Evolutionary conservation across 2,113 vertebrate genomes (phyloP).

Genomic region (Dendrocopos noguchii): DNA sequence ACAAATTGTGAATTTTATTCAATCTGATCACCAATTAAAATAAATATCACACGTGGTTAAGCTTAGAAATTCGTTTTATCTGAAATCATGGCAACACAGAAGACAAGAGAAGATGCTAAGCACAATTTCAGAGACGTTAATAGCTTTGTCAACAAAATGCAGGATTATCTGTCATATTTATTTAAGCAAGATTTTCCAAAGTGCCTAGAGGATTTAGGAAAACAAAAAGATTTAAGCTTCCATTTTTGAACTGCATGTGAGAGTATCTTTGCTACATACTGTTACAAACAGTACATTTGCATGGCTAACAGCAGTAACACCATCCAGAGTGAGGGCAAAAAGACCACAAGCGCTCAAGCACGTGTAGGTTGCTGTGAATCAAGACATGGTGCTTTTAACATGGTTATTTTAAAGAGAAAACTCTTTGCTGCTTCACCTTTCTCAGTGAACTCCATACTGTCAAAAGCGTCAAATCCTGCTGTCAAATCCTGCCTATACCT

Average conservation of each 20-base stretch:
- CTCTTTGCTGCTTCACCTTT: neutral
- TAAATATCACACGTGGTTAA: slow-evolving; percentile 15
- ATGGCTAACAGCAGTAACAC: accelerated
- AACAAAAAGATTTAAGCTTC: neutral
- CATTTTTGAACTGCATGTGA: neutral
- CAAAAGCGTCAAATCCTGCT: neutral
- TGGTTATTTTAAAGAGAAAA: neutral
- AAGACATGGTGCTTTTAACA: neutral
- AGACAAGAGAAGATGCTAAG: neutral
- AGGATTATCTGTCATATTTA: slow-evolving; percentile 6
- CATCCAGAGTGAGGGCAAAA: neutral
- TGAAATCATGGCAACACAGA: neutral
- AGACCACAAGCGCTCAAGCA: neutral
- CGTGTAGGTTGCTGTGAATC: neutral
- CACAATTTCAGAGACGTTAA: neutral
- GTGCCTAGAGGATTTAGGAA: neutral
- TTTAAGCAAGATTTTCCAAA: neutral
- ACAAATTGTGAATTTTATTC: slow-evolving; percentile 12
- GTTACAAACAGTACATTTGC: neutral
- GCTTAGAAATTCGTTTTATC: neutral
- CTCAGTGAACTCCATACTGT: neutral
- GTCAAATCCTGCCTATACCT: neutral
- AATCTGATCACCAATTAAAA: slow-evolving; percentile 32
- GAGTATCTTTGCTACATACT: neutral
- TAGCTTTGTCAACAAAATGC: slow-evolving; percentile 31